These are phyloP conservation scores for Holothuria leucospilota DNA, from an alignment of 53 echinoderm and acorn worm species.

Conservation along the genomic window DNA sequence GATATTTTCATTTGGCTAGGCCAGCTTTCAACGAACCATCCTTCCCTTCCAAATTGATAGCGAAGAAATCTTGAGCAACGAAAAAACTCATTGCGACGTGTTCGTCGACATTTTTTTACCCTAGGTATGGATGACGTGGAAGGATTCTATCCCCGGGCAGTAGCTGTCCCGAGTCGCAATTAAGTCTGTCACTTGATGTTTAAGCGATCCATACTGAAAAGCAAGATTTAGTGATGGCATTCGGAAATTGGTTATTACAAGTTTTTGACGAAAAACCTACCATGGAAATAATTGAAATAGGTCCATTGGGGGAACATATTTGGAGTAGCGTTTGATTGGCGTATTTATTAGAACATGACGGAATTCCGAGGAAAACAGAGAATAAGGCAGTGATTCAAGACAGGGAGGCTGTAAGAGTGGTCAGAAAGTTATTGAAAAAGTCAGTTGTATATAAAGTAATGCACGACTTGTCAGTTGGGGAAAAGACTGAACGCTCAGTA, in stretches of 20 bases:
- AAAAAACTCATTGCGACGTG: constrained; percentile 10
- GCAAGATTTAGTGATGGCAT: constrained; percentile 38
- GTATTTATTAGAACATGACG: constrained; percentile 40
- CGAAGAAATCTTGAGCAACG: constrained; percentile 29
- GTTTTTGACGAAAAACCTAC: constrained; percentile 43
- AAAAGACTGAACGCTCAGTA: too few relatives aligned
- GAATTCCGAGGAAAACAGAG: constrained; percentile 11
- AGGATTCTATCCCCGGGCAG: constrained; percentile 26
- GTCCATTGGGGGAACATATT: constrained; percentile 31
- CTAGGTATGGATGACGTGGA: constrained; percentile 18
- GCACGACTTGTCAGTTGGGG: too few relatives aligned
- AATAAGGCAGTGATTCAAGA: too few relatives aligned
- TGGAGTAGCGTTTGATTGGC: constrained; percentile 31
- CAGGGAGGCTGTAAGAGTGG: too few relatives aligned
- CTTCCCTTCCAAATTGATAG: constrained; percentile 42
- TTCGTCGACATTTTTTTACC: not conserved
- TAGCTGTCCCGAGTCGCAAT: constrained; percentile 39
- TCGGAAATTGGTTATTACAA: constrained; percentile 50
- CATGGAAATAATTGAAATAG: constrained; percentile 37
- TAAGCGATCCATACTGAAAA: constrained; percentile 44
- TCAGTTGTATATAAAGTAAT: too few relatives aligned
- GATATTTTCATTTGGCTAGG: constrained; percentile 38
- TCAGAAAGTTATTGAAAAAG: too few relatives aligned
- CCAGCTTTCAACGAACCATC: constrained; percentile 45
- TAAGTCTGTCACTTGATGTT: constrained; percentile 38